phyloP scores from a whole-genome alignment of 2,888 invertebrate genomes.

The Thymelicus sylvestris region DNA sequence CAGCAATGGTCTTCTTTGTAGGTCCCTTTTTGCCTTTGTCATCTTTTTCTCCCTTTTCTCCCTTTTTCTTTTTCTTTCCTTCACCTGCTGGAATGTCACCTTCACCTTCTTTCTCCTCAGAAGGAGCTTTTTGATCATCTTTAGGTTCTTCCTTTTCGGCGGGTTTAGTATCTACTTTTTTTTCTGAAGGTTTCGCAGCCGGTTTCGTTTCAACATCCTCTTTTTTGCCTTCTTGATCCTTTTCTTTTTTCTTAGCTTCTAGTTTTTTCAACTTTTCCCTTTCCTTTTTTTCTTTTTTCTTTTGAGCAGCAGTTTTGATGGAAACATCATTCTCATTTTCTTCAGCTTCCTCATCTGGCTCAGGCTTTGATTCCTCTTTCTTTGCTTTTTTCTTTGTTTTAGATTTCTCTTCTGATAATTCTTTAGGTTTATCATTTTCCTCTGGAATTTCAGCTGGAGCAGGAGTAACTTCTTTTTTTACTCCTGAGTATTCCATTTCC shows the following conservation, averaged over 20 bases:
- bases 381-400: slow-evolving; percentile 70
- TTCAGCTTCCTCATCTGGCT: slow-evolving; percentile 56
- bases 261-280: slow-evolving; percentile 90
- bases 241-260: slow-evolving; percentile 86
- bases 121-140: slow-evolving; percentile 70
- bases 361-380: slow-evolving; percentile 64
- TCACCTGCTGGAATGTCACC: slow-evolving; percentile 64
- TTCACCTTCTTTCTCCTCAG: slow-evolving; percentile 67
- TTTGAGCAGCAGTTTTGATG: slow-evolving; percentile 93
- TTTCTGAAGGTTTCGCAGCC: slow-evolving; percentile 50
- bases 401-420: slow-evolving; percentile 66
- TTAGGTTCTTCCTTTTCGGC: slow-evolving; percentile 60
- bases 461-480: slow-evolving; percentile 77
- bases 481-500: slow-evolving; percentile 91
- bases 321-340: slow-evolving; percentile 85
- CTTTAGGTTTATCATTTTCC: slow-evolving; percentile 65
- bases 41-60: slow-evolving; percentile 81
- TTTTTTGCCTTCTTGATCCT: slow-evolving; percentile 65
- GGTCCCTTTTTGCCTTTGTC: slow-evolving; percentile 88
- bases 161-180: slow-evolving; percentile 55
- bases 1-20: slow-evolving; percentile 93
- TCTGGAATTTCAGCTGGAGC: slow-evolving; percentile 51
- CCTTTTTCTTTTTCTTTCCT: slow-evolving; percentile 79
- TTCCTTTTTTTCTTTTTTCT: slow-evolving; percentile 95
- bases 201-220: slow-evolving; percentile 56